phyloP scores from a whole-genome alignment of 2,113 vertebrate species.

The Albula goreensis region DNA sequence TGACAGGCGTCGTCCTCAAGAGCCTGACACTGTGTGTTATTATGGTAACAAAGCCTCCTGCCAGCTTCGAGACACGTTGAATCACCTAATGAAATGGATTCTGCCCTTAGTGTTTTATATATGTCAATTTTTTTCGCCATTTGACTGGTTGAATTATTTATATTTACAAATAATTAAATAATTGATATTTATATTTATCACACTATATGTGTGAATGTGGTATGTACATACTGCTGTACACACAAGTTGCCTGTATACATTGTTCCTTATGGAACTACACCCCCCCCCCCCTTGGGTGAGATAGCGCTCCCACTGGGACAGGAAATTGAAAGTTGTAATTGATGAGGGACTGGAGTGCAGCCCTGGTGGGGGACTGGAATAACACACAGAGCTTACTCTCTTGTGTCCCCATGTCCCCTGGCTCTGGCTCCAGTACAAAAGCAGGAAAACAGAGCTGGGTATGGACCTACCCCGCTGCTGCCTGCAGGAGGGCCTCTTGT shows the following conservation, averaged over 20 bases:
- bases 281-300: neutral
- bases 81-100: neutral
- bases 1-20: neutral
- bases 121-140: neutral
- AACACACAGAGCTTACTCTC: constrained; percentile 51
- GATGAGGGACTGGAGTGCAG: constrained; percentile 15
- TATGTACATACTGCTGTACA: neutral
- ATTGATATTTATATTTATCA: neutral
- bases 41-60: neutral
- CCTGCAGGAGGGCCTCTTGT: constrained; percentile 57
- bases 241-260: no score
- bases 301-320: constrained; percentile 28
- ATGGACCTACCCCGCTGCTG: constrained; percentile 51
- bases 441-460: constrained; percentile 53
- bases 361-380: constrained; percentile 49
- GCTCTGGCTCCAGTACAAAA: constrained; percentile 36
- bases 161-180: neutral
- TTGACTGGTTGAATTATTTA: neutral
- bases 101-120: neutral
- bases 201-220: neutral
- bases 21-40: neutral
- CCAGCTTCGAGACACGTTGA: neutral
- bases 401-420: constrained; percentile 43
- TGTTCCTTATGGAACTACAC: neutral
- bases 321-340: constrained; percentile 60